Conservation (phyloP, 1,140 invertebrate genomes). For the Rhagoletis zephyria region DNA sequence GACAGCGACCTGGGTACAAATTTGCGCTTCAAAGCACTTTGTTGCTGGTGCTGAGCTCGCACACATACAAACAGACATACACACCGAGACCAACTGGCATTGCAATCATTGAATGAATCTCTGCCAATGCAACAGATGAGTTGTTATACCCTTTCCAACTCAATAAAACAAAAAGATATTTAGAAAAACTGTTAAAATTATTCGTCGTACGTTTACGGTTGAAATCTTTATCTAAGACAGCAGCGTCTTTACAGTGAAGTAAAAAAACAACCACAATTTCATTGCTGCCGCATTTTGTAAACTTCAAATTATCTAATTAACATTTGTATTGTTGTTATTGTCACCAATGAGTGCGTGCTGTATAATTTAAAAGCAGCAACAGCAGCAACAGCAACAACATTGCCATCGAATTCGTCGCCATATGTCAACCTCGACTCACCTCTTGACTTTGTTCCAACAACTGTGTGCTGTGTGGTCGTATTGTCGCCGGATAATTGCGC, state of each 20-base stretch:
- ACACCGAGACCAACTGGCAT: conserved; percentile 5
- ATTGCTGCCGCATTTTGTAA: neutral
- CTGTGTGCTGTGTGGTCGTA: conserved; percentile 68
- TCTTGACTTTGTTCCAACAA: conserved; percentile 70
- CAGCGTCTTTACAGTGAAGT: neutral
- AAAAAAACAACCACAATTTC: neutral
- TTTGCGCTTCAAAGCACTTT: conserved; percentile 25
- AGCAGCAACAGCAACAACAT: conserved; percentile 24
- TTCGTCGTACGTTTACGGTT: neutral
- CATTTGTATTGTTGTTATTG: conserved; percentile 12
- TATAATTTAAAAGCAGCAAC: neutral
- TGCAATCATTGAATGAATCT: conserved; percentile 46
- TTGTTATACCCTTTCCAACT: neutral
- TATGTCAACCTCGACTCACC: conserved; percentile 61
- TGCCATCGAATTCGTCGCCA: neutral
- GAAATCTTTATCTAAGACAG: neutral
- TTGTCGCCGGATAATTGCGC: conserved; percentile 67
- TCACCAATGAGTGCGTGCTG: neutral
- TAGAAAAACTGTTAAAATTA: neutral
- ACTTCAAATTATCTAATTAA: conserved; percentile 31
- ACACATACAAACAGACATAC: neutral
- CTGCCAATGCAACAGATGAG: neutral
- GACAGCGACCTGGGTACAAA: conserved; percentile 59
- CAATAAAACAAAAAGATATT: neutral
- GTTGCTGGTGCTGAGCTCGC: neutral